phyloP scores from a whole-genome alignment of 2,113 vertebrate species.

The Prochilodus magdalenae region DNA sequence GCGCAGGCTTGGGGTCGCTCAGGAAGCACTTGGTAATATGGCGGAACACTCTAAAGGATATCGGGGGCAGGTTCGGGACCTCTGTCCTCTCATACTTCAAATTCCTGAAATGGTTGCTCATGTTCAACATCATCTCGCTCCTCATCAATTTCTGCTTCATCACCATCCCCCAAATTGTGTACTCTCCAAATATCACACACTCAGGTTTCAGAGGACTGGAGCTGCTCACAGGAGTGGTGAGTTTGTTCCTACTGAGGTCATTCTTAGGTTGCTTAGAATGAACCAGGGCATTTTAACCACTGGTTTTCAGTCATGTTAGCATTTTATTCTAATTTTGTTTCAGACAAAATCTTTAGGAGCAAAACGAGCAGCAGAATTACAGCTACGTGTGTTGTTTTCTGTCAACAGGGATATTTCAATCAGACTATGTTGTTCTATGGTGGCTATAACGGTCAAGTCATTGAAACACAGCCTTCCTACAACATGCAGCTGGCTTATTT shows the following conservation, averaged over 20 bases:
- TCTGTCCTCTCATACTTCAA: slow-evolving; percentile 91
- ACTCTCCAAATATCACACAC: slow-evolving; percentile 51
- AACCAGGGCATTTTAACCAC: too few species aligned
- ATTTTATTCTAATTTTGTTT: too few species aligned
- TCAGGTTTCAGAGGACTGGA: slow-evolving; percentile 88
- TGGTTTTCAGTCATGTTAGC: too few species aligned
- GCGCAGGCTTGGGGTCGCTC: slow-evolving; percentile 66
- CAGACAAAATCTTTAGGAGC: too few species aligned
- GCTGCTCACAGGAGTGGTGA: slow-evolving; percentile 89
- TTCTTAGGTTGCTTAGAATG: background rate
- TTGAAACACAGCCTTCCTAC: slow-evolving; percentile 71
- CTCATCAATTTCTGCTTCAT: slow-evolving; percentile 93
- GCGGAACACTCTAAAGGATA: slow-evolving; percentile 87
- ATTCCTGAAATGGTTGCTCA: slow-evolving; percentile 92
- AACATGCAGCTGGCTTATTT: slow-evolving; percentile 93
- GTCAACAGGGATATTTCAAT: slow-evolving; percentile 75
- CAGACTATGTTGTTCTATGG: slow-evolving; percentile 89
- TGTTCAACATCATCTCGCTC: slow-evolving; percentile 91
- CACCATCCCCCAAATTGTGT: slow-evolving; percentile 84
- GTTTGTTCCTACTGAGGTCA: background rate
- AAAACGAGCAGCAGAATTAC: too few species aligned
- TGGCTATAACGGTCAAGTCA: slow-evolving; percentile 80
- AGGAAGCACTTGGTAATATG: slow-evolving; percentile 74
- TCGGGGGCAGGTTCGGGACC: slow-evolving; percentile 89
- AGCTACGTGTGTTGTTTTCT: background rate